These are phyloP conservation scores for Pygathrix nemaeus DNA, from an alignment of 2,113 vertebrate species.

Conservation along the genomic window DNA sequence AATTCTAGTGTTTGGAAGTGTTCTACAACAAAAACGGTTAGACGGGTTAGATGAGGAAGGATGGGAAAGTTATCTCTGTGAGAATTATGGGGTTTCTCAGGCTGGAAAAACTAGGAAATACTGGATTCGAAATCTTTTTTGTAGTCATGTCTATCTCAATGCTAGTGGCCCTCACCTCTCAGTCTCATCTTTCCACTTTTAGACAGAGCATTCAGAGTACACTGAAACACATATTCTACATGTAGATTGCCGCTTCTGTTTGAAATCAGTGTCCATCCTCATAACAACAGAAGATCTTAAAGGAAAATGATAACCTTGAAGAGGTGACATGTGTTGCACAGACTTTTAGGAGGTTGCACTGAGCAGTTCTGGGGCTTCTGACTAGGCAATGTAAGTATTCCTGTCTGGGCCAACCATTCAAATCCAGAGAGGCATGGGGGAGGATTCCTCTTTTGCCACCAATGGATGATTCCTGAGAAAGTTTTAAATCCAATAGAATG, in stretches of 20 bases:
- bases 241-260: background rate
- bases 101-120: background rate
- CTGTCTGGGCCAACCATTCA: no score
- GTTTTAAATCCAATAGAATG: background rate
- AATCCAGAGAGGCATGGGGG: background rate
- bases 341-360: background rate
- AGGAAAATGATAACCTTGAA: background rate
- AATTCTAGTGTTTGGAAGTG: background rate
- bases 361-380: background rate
- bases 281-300: background rate
- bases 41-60: background rate
- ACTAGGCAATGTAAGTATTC: accelerated
- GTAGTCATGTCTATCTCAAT: background rate
- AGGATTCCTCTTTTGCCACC: background rate
- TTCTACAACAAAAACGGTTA: background rate
- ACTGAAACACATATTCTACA: background rate
- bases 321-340: background rate
- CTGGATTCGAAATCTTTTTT: background rate
- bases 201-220: background rate
- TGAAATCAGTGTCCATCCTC: background rate
- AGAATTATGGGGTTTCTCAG: background rate
- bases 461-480: background rate
- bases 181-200: background rate
- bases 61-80: background rate
- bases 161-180: background rate